Evolutionary conservation across 2,888 invertebrate species (phyloP).

Genomic region (Macrophya annulata): DNA sequence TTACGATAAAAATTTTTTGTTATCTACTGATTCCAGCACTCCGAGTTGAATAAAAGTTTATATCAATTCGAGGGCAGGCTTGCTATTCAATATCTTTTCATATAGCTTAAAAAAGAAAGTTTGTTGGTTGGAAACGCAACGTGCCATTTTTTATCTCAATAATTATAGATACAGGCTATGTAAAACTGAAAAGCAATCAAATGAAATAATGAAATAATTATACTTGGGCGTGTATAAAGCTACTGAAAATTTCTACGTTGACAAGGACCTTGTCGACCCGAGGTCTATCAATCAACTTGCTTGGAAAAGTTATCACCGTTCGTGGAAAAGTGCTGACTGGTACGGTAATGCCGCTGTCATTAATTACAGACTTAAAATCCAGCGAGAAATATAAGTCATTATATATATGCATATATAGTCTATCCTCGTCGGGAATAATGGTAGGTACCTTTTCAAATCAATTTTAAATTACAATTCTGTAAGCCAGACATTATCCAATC

Average conservation of each 20-base stretch:
- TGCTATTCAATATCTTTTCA: not conserved
- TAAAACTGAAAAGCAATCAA: not conserved
- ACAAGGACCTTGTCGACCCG: conserved; percentile 49
- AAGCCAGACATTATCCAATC: conserved; percentile 44
- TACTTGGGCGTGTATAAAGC: conserved; percentile 1
- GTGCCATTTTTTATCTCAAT: not conserved
- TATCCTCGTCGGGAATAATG: conserved; percentile 62
- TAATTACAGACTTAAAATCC: conserved; percentile 56
- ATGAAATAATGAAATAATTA: conserved; percentile 38
- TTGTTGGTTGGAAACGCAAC: conserved; percentile 4
- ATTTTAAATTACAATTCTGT: conserved; percentile 49
- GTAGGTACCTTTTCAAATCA: conserved; percentile 9
- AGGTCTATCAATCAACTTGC: conserved; percentile 55
- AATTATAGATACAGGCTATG: not conserved
- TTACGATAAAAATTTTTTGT: not conserved
- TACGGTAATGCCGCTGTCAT: conserved; percentile 55
- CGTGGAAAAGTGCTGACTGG: conserved; percentile 56
- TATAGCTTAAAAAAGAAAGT: not conserved
- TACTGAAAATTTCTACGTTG: conserved; percentile 18
- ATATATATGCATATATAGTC: not conserved
- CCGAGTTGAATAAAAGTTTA: not conserved
- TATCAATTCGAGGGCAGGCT: not conserved
- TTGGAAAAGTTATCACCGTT: conserved; percentile 53
- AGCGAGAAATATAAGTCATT: conserved; percentile 37
- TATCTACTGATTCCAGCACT: too few species aligned